A percentile compares a stretch with the other conserved stretches of the same genome.
These are phyloP conservation scores for Sardina pilchardus DNA, from an alignment of 2,113 vertebrate genomes.

Conservation along the genomic window DNA sequence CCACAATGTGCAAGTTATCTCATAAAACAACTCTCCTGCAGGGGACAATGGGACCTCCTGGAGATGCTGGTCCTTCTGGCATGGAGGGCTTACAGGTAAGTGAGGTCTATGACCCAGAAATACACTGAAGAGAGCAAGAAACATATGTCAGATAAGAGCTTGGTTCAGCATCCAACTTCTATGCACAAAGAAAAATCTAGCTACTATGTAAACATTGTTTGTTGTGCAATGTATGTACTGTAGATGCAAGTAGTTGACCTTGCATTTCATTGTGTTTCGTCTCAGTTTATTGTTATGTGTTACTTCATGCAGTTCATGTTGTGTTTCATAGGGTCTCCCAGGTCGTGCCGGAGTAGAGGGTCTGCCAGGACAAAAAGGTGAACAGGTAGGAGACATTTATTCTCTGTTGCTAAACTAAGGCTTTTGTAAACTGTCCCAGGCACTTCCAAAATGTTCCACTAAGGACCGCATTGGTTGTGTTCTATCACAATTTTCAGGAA, in stretches of 20 bases:
- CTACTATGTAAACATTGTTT: background rate
- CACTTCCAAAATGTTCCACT: background rate
- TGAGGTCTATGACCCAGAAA: slow-evolving; percentile 21
- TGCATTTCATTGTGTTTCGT: background rate
- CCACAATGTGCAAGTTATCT: background rate
- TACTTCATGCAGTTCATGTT: background rate
- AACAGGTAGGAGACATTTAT: slow-evolving; percentile 50
- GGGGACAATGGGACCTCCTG: slow-evolving; percentile 64
- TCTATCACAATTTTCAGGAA: no score
- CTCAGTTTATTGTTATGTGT: background rate
- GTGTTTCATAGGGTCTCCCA: slow-evolving; percentile 52
- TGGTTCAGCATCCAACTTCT: background rate
- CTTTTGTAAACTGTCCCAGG: background rate
- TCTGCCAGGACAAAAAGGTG: slow-evolving; percentile 54
- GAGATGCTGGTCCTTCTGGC: slow-evolving; percentile 63
- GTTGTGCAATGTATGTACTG: background rate
- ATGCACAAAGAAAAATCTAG: background rate
- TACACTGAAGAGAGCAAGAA: no score
- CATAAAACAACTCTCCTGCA: slow-evolving; percentile 38
- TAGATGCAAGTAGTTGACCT: background rate
- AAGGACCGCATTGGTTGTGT: no score
- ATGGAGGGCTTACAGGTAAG: slow-evolving; percentile 71
- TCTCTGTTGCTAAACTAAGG: background rate
- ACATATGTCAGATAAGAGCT: background rate
- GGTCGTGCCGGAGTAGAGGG: slow-evolving; percentile 59